Conservation (phyloP, 2,797 vertebrate species). For the Vipera ursinii region DNA sequence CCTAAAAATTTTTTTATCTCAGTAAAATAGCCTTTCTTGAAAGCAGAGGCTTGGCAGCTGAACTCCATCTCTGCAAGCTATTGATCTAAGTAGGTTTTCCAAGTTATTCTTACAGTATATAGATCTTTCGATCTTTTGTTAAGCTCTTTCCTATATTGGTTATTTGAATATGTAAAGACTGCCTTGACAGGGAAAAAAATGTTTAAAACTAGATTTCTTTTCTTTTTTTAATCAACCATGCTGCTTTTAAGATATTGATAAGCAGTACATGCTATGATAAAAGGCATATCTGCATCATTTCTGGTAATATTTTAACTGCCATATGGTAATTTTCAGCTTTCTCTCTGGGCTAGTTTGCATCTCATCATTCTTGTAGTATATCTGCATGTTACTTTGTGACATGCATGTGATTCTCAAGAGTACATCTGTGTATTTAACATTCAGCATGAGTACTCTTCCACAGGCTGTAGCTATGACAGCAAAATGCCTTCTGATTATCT, state of each 20-base stretch:
- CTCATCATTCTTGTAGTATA: slow-evolving; percentile 20
- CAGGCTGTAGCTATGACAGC: slow-evolving; percentile 38
- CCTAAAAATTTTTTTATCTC: not conserved
- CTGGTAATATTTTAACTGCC: not conserved
- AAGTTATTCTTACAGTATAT: not conserved
- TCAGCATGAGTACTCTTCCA: slow-evolving; percentile 23
- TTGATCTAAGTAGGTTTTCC: not conserved
- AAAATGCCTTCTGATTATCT: slow-evolving; percentile 25
- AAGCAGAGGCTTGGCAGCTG: not conserved
- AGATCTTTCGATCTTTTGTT: not conserved
- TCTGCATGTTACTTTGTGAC: slow-evolving; percentile 31
- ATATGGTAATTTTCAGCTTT: not conserved
- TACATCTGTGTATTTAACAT: slow-evolving; percentile 40
- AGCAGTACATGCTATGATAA: not conserved
- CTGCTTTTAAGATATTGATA: slow-evolving; percentile 1
- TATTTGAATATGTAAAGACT: not conserved
- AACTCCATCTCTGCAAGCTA: not conserved
- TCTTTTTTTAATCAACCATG: not conserved
- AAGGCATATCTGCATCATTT: not conserved
- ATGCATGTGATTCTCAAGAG: slow-evolving; percentile 26
- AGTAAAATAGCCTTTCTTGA: not conserved
- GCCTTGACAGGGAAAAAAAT: not conserved
- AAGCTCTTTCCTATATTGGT: not conserved
- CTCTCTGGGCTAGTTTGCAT: slow-evolving; percentile 15
- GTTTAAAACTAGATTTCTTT: not conserved